Conservation (phyloP, 2,888 invertebrate species). For the Cheilosia scutellata region DNA sequence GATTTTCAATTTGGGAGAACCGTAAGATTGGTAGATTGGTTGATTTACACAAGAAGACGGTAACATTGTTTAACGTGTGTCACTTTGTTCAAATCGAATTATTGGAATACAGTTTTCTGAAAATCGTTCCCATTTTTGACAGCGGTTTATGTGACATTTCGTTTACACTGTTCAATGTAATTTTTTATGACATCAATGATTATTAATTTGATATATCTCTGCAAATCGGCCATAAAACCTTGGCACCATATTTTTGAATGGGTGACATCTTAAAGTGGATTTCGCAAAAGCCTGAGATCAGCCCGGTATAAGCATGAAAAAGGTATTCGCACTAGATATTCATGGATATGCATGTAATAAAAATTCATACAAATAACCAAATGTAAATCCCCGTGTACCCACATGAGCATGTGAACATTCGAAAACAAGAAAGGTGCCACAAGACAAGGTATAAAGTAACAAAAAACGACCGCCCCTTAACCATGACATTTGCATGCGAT, state of each 20-base stretch:
- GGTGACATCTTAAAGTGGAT: conserved; percentile 44
- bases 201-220: conserved; percentile 68
- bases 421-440: conserved; percentile 28
- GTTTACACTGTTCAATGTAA: not conserved
- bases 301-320: conserved; percentile 55
- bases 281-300: conserved; percentile 37
- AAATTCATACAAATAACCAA: conserved; percentile 81
- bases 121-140: not conserved
- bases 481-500: conserved; percentile 75
- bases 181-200: conserved; percentile 58
- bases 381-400: conserved; percentile 68
- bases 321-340: conserved; percentile 79
- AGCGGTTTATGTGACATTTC: not conserved
- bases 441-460: not conserved
- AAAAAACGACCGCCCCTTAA: conserved; percentile 12
- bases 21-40: too few species aligned
- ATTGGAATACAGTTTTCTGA: not conserved
- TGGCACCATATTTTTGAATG: conserved; percentile 33
- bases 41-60: too few species aligned
- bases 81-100: too few species aligned
- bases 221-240: conserved; percentile 57
- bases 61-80: too few species aligned
- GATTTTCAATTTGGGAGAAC: too few species aligned
- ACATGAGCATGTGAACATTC: conserved; percentile 45
- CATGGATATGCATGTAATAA: conserved; percentile 82